Conservation (phyloP, 2,888 invertebrate genomes). For the Chloroclysta siterata region DNA sequence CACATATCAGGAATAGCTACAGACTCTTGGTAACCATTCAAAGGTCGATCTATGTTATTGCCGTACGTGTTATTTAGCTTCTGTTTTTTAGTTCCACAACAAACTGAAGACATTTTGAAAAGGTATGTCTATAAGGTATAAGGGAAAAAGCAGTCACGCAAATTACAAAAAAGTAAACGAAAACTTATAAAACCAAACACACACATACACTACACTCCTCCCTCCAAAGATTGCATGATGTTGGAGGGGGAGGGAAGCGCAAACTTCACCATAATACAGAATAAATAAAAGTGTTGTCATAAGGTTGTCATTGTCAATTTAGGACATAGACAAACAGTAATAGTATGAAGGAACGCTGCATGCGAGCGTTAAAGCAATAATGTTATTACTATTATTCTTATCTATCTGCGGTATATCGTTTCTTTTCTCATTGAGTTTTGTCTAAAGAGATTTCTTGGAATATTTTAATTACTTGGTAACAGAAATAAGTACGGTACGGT, state of each 20-base stretch:
- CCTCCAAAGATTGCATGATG: neutral
- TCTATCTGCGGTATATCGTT: no score
- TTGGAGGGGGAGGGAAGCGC: neutral
- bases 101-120: slow-evolving; percentile 92
- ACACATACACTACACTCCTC: slow-evolving; percentile 49
- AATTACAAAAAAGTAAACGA: slow-evolving; percentile 59
- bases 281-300: no score
- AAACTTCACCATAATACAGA: no score
- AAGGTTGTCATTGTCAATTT: no score
- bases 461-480: no score
- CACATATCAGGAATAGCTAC: slow-evolving; percentile 98
- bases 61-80: slow-evolving; percentile 90
- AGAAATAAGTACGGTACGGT: no score
- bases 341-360: no score
- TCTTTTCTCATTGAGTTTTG: no score
- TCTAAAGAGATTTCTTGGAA: no score
- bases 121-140: slow-evolving; percentile 29
- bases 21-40: slow-evolving; percentile 80
- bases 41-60: slow-evolving; percentile 85
- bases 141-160: slow-evolving; percentile 58
- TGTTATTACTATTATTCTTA: no score
- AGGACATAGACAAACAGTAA: no score
- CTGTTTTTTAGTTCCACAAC: slow-evolving; percentile 96
- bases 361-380: no score
- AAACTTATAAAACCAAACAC: slow-evolving; percentile 57